Evolutionary conservation across 2,113 vertebrate species (phyloP).

Genomic region (Raja brachyura): DNA sequence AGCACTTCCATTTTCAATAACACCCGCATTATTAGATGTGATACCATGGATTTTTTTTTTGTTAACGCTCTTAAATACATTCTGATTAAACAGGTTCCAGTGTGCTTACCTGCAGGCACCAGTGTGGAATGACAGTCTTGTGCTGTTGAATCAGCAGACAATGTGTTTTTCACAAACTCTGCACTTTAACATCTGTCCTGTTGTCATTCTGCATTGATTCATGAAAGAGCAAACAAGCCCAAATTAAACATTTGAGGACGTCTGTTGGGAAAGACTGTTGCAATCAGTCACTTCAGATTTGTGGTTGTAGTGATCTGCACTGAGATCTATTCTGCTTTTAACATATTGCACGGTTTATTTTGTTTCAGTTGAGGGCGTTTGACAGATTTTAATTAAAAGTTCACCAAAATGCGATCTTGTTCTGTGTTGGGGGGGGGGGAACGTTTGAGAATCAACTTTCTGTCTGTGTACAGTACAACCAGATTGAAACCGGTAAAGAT

Average conservation of each 20-base stretch:
- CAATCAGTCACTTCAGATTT: neutral
- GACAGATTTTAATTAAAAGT: no score
- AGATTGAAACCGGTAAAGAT: no score
- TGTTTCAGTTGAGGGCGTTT: no score
- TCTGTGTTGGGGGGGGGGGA: no score
- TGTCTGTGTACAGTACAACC: no score
- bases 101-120: neutral
- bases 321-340: neutral
- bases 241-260: slow-evolving; percentile 18
- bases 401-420: no score
- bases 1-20: neutral
- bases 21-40: neutral
- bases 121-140: neutral
- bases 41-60: neutral
- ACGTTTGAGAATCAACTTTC: no score
- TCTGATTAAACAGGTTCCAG: neutral
- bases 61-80: neutral
- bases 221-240: neutral
- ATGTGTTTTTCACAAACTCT: slow-evolving; percentile 13
- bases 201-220: neutral
- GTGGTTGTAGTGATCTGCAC: neutral
- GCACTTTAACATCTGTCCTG: neutral
- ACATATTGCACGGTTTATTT: no score
- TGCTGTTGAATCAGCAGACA: neutral
- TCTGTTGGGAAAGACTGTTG: neutral